phyloP scores from a whole-genome alignment of 2,797 vertebrate species.

The Esox lucius region DNA sequence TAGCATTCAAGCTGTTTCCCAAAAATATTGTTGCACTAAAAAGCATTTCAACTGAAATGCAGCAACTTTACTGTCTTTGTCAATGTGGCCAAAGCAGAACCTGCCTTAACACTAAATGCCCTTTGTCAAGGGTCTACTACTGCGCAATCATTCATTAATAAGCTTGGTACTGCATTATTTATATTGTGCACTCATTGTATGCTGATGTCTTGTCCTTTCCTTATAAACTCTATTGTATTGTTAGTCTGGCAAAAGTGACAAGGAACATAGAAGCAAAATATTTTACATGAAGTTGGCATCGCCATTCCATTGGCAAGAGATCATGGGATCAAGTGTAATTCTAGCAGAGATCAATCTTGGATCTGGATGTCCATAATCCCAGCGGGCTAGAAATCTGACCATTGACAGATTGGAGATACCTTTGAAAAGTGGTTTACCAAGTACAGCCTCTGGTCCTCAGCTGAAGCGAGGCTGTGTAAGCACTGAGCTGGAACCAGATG shows the following conservation, averaged over 20 bases:
- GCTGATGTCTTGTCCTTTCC: neutral
- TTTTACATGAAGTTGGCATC: neutral
- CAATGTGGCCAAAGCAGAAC: neutral
- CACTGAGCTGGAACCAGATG: slow-evolving; percentile 34
- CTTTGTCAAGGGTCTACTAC: neutral
- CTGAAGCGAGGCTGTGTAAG: slow-evolving; percentile 28
- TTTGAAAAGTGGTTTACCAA: slow-evolving; percentile 18
- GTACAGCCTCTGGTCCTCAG: slow-evolving; percentile 28
- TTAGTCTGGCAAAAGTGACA: neutral
- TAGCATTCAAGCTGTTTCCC: neutral
- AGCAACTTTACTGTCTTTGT: neutral
- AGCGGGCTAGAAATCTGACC: slow-evolving; percentile 8
- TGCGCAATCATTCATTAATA: neutral
- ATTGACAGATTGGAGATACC: slow-evolving; percentile 14
- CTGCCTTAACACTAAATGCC: neutral
- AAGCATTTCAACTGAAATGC: neutral
- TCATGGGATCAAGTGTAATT: slow-evolving; percentile 33
- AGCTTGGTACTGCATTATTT: neutral
- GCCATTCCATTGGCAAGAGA: slow-evolving; percentile 16
- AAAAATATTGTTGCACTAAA: neutral
- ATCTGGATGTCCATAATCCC: slow-evolving; percentile 29
- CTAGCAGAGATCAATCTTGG: slow-evolving; percentile 7
- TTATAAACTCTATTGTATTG: neutral
- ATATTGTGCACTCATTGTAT: neutral
- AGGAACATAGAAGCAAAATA: neutral